These are phyloP conservation scores for Tetanocera ferruginea DNA, from an alignment of 2,888 invertebrate genomes.

Conservation along the genomic window DNA sequence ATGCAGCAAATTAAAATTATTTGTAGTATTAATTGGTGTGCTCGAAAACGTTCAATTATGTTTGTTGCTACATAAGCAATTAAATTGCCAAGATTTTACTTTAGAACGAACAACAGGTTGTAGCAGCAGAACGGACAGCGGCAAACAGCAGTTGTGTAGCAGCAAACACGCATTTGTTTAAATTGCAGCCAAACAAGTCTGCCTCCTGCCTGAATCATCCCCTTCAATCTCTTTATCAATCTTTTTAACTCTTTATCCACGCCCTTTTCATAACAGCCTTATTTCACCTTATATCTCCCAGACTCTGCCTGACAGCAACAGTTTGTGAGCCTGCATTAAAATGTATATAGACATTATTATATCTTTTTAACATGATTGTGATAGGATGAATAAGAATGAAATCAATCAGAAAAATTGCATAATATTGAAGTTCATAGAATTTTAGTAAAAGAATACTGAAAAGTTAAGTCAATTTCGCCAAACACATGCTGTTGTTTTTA, in stretches of 20 bases:
- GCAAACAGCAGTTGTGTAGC: slow-evolving; percentile 45
- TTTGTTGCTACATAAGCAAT: slow-evolving; percentile 42
- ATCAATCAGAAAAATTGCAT: slow-evolving; percentile 35
- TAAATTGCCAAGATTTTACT: slow-evolving; percentile 40
- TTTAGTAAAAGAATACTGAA: no score
- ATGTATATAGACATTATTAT: slow-evolving; percentile 51
- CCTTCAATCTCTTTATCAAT: slow-evolving; percentile 35
- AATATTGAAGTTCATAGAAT: no score
- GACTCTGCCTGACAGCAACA: slow-evolving; percentile 53
- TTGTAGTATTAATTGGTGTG: slow-evolving; percentile 9
- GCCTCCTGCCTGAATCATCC: slow-evolving; percentile 39
- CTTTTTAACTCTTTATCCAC: slow-evolving; percentile 40
- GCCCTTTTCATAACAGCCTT: slow-evolving; percentile 39
- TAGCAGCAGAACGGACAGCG: slow-evolving; percentile 53
- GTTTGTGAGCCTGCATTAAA: slow-evolving; percentile 61
- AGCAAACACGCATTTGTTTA: slow-evolving; percentile 35
- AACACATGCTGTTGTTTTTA: no score
- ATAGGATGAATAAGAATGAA: neutral
- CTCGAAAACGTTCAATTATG: neutral
- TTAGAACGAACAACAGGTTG: slow-evolving; percentile 41
- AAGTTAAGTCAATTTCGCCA: slow-evolving; percentile 28
- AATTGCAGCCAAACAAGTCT: slow-evolving; percentile 35
- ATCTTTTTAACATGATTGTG: slow-evolving; percentile 14
- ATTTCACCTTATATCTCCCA: slow-evolving; percentile 50
- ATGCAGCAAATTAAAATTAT: slow-evolving; percentile 27